Conservation (phyloP, 2,888 invertebrate genomes). For the Acanthosepion esculentum region DNA sequence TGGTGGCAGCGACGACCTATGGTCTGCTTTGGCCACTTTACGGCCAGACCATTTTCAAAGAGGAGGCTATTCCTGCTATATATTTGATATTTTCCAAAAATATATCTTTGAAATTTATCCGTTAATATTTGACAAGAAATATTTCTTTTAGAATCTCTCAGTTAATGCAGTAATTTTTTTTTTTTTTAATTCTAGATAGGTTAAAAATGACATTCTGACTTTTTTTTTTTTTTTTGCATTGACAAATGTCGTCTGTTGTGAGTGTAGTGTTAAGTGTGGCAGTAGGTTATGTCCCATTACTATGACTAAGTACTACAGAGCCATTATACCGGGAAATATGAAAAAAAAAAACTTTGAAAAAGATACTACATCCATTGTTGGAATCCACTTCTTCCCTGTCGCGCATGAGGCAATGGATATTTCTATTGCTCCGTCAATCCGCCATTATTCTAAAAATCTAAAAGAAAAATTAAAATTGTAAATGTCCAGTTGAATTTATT, state of each 20-base stretch:
- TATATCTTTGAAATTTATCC: not conserved
- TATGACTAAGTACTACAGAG: constrained; percentile 33
- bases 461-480: not conserved
- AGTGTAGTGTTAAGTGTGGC: not conserved
- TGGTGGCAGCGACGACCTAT: not conserved
- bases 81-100: not conserved
- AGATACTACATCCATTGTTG: not conserved
- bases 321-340: constrained; percentile 33
- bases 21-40: not conserved
- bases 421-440: not conserved
- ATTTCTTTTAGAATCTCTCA: not conserved
- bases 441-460: not conserved
- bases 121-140: not conserved
- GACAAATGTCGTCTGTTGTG: not conserved
- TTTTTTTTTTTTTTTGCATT: not conserved
- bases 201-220: not conserved
- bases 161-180: not conserved
- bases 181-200: not conserved
- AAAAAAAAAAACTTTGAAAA: constrained; percentile 33
- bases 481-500: not conserved
- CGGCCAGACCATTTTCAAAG: not conserved
- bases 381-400: not conserved
- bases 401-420: not conserved
- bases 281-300: constrained; percentile 9
- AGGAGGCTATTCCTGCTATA: not conserved